Percentiles rank a stretch among this genome's conserved stretches.
phyloP scores from a whole-genome alignment of 2,797 vertebrate genomes.

The Uromys caudimaculatus region DNA sequence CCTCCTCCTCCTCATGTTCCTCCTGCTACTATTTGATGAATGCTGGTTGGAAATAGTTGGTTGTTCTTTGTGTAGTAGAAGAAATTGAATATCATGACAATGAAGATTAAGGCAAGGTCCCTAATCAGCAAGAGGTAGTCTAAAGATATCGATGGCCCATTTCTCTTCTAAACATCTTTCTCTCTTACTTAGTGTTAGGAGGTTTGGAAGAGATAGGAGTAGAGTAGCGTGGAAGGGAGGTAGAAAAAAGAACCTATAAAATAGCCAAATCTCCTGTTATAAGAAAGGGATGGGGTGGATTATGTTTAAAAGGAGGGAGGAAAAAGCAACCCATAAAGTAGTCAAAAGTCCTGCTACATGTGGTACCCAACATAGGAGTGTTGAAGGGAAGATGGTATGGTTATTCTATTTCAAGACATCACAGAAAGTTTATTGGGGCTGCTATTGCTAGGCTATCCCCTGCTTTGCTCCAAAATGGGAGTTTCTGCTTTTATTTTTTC shows the following conservation, averaged over 20 bases:
- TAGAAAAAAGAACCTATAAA: not conserved
- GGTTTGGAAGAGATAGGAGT: too few relatives aligned
- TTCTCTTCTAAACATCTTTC: not conserved
- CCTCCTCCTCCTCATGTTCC: too few relatives aligned
- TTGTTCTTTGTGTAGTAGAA: not conserved
- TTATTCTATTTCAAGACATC: not conserved
- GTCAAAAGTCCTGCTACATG: not conserved
- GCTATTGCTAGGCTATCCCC: too few relatives aligned
- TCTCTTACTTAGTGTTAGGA: not conserved
- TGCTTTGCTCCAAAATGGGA: too few relatives aligned
- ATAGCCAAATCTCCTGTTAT: not conserved
- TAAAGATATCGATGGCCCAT: not conserved
- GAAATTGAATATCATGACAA: not conserved
- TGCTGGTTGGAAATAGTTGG: not conserved
- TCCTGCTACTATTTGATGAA: not conserved
- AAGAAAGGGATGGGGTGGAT: not conserved
- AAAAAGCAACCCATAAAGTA: not conserved
- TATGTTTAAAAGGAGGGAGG: not conserved
- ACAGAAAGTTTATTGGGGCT: not conserved
- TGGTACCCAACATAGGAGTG: not conserved
- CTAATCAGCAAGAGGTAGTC: not conserved
- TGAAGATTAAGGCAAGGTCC: not conserved
- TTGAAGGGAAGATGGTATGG: not conserved
- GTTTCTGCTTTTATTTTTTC: too few relatives aligned
- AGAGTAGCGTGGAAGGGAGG: not conserved